Evolutionary conservation across 2,888 invertebrate genomes (phyloP).

Genomic region (Margaritifera margaritifera): DNA sequence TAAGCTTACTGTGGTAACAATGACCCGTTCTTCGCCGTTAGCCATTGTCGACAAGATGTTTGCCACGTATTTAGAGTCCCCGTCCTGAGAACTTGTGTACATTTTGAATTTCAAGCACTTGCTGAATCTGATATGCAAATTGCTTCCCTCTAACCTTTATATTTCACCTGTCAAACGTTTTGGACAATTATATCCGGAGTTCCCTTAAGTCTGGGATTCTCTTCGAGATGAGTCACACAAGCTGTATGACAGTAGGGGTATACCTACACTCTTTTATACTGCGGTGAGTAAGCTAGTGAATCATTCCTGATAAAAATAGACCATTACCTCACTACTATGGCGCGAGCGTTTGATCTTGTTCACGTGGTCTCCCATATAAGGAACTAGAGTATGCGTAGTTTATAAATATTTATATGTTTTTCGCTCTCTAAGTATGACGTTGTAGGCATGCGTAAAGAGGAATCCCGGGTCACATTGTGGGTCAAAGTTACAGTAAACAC

Average conservation of each 20-base stretch:
- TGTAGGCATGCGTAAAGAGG: no score
- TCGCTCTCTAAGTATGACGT: no score
- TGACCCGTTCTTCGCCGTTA: conserved; percentile 55
- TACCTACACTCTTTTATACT: conserved; percentile 39
- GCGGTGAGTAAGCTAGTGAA: conserved; percentile 26
- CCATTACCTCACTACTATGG: conserved; percentile 24
- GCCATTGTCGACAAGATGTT: conserved; percentile 71
- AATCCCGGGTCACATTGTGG: no score
- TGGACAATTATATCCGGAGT: conserved; percentile 13
- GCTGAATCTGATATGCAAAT: not conserved
- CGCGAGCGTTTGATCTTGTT: conserved; percentile 8
- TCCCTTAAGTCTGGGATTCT: conserved; percentile 18
- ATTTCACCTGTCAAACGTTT: conserved; percentile 1
- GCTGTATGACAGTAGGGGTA: conserved; percentile 29
- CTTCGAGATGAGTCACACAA: conserved; percentile 32
- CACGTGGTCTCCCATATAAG: conserved; percentile 41
- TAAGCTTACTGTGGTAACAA: conserved; percentile 44
- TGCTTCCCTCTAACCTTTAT: not conserved
- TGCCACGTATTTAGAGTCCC: conserved; percentile 70
- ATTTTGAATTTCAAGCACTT: conserved; percentile 4
- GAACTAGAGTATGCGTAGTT: conserved; percentile 18
- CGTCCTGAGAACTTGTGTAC: conserved; percentile 40
- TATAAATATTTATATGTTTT: no score
- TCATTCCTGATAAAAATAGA: conserved; percentile 35
- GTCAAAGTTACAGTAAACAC: no score